Evolutionary conservation across 2,888 invertebrate species (phyloP).

Genomic region (Hecatera dysodea): DNA sequence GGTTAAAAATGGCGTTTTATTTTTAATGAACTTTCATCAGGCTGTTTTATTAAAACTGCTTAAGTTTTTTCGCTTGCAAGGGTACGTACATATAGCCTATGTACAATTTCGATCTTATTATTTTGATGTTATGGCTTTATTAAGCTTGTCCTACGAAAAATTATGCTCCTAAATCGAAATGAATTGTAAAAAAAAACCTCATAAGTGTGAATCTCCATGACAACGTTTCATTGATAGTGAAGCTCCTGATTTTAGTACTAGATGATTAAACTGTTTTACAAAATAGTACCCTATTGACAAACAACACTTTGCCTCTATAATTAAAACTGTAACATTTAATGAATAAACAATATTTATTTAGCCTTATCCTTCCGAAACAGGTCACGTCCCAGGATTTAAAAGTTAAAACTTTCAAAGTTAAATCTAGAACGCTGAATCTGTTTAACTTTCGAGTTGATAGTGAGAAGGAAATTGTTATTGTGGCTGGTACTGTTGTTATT

Average conservation of each 20-base stretch:
- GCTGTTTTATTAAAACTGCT: slow-evolving; percentile 43
- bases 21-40: slow-evolving; percentile 49
- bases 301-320: too few species aligned
- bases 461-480: neutral
- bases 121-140: too few species aligned
- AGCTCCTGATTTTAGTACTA: too few species aligned
- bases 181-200: too few species aligned
- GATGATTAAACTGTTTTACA: too few species aligned
- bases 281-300: too few species aligned
- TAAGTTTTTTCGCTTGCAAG: slow-evolving; percentile 34
- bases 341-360: neutral
- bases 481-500: neutral
- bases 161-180: too few species aligned
- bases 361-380: neutral
- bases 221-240: too few species aligned
- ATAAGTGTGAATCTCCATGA: too few species aligned
- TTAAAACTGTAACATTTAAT: too few species aligned
- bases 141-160: too few species aligned
- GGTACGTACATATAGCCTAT: slow-evolving; percentile 10
- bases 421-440: neutral
- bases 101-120: too few species aligned
- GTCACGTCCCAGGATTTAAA: neutral
- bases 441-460: neutral
- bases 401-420: neutral
- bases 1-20: slow-evolving; percentile 48